phyloP scores from a whole-genome alignment of 2,888 invertebrate genomes.

The Omphaloscelis lunosa region DNA sequence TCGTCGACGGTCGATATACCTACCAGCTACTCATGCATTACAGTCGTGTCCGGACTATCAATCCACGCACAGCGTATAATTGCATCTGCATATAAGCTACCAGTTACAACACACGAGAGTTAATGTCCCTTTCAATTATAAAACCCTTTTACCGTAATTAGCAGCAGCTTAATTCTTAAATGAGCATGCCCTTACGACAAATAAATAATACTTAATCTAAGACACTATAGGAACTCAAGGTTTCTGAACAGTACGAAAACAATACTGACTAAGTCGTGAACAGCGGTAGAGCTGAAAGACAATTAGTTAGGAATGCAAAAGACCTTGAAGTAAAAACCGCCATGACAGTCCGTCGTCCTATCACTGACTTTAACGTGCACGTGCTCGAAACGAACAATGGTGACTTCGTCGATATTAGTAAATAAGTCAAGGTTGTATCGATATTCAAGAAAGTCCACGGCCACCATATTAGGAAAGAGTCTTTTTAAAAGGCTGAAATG shows the following conservation, averaged over 20 bases:
- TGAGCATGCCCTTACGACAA: conserved; percentile 14
- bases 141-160: conserved; percentile 38
- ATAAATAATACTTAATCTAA: conserved; percentile 21
- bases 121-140: conserved; percentile 19
- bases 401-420: conserved; percentile 20
- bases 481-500: background rate
- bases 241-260: conserved; percentile 23
- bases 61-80: conserved; percentile 9
- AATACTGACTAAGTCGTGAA: conserved; percentile 44
- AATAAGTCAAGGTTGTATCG: conserved; percentile 52
- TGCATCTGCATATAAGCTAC: conserved; percentile 12
- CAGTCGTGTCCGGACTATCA: background rate
- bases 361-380: conserved; percentile 43
- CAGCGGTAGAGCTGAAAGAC: conserved; percentile 36
- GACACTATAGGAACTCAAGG: conserved; percentile 29
- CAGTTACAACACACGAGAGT: background rate
- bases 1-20: background rate
- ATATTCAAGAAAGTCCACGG: conserved; percentile 8
- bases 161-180: conserved; percentile 9
- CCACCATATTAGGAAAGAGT: background rate
- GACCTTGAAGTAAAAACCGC: conserved; percentile 51
- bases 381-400: conserved; percentile 37
- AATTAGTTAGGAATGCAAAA: conserved; percentile 53
- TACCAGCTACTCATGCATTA: background rate
- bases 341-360: conserved; percentile 42